Evolutionary conservation across 2,888 invertebrate species (phyloP).

Genomic region (Acanthosepion pharaonis): DNA sequence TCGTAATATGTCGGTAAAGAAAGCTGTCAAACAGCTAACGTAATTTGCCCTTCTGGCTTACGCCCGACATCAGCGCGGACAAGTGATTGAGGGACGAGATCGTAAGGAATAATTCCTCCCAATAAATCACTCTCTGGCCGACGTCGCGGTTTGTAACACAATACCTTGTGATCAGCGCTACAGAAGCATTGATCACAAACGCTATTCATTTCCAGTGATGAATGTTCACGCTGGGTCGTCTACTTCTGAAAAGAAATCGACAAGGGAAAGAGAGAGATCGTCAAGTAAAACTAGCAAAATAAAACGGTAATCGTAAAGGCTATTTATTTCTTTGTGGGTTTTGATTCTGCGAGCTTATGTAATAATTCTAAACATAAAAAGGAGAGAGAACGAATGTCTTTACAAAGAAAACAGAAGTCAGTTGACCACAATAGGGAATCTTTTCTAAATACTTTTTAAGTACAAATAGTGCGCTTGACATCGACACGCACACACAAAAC

Average conservation of each 20-base stretch:
- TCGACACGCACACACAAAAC: not conserved
- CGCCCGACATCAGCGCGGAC: not conserved
- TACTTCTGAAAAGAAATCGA: not conserved
- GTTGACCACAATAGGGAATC: too few species aligned
- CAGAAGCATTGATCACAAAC: not conserved
- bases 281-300: too few species aligned
- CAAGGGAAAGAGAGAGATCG: not conserved
- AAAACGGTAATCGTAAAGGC: not conserved
- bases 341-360: not conserved
- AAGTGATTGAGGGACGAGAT: too few species aligned
- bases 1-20: too few species aligned
- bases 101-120: not conserved
- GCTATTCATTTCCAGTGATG: not conserved
- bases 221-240: not conserved
- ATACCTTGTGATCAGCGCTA: not conserved
- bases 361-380: too few species aligned
- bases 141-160: not conserved
- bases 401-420: too few species aligned
- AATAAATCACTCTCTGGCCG: not conserved
- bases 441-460: too few species aligned
- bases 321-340: not conserved
- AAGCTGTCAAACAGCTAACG: not conserved
- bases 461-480: too few species aligned
- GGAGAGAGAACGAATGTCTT: too few species aligned
- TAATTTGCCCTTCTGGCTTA: not conserved